Conservation (phyloP, 1,140 invertebrate species). For the Gryllus bimaculatus region DNA sequence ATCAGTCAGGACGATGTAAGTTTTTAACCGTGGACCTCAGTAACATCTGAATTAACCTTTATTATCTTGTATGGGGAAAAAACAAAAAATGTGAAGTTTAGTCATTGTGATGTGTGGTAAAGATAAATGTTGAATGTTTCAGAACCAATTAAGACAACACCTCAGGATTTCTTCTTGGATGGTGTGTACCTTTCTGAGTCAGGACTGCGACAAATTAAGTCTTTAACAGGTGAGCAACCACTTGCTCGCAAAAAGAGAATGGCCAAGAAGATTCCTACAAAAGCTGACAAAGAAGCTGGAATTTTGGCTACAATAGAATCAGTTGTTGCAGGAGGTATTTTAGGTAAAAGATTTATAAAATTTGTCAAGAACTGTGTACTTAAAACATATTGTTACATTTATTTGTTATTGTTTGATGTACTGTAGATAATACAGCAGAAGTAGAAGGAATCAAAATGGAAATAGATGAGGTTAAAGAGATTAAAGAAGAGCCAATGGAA, state of each 20-base stretch:
- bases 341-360: conserved; percentile 2
- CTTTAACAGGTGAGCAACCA: conserved; percentile 55
- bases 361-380: too few relatives aligned
- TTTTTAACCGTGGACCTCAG: too few relatives aligned
- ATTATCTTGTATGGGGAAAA: too few relatives aligned
- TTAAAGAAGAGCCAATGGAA: conserved; percentile 35
- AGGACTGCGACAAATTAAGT: conserved; percentile 70
- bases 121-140: background rate
- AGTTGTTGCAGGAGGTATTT: conserved; percentile 53
- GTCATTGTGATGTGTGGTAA: too few relatives aligned
- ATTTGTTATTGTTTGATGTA: background rate
- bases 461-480: conserved; percentile 46
- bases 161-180: conserved; percentile 61
- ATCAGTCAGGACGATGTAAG: too few relatives aligned
- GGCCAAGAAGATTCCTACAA: conserved; percentile 37
- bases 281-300: conserved; percentile 51
- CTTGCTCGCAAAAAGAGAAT: conserved; percentile 43
- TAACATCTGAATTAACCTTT: too few relatives aligned
- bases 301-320: conserved; percentile 75
- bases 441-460: conserved; percentile 45
- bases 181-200: conserved; percentile 74
- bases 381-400: background rate
- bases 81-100: too few relatives aligned
- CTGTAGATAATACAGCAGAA: conserved; percentile 41
- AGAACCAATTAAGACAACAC: conserved; percentile 8